Evolutionary conservation across 2,797 vertebrate species (phyloP), one percentile per base, ranked within the genome.

Genomic region (Micropoecilia bifurca): DNA sequence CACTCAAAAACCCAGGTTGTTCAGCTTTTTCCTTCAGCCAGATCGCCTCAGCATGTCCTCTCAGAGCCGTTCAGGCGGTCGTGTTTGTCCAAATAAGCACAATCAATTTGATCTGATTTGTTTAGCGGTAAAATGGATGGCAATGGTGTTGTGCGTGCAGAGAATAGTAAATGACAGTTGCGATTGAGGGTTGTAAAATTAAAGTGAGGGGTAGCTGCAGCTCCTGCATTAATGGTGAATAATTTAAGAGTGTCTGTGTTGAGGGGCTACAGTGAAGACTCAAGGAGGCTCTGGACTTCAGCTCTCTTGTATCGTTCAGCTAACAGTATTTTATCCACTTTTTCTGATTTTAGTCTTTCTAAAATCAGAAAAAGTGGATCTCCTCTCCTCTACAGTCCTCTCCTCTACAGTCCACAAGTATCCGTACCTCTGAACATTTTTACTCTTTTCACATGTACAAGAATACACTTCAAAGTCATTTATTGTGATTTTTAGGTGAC

Each of bases 221-320:
- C 81, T 83, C 88, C 87, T 78, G 83, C 75, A 79, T 91, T 89
- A 91, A 92, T 91, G 81, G 81, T 90, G 89, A 92, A 92, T 91
- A 85, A 91, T 91, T 89, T 78, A 84, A 74, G 73, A 69, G 63
- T 53, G 71, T 48, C 45, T n/a, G 57, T 12, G 57, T 36, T 28
- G 50, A 39, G 53, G 30, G 74, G 80, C 86, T 78, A 16, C 22
- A 59, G 69, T 71, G 57, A 48, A 74, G 13, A 39, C 9, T 25
- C 46, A 20, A 57, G 48, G 61, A 59, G 45, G 53, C 48, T 74
- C 39, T 68, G 74, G 75, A 69, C 66, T 74, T 81, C 75, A 76
- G 86, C 43, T 46, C 73, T 71, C 43, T 73, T 57, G 39, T 72
- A 79, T 68, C 3, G 6, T 16, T 57, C 33, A 77, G 71, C 80